Evolutionary conservation across 2,797 vertebrate species (phyloP).

Genomic region (Zenarchopterus dispar): DNA sequence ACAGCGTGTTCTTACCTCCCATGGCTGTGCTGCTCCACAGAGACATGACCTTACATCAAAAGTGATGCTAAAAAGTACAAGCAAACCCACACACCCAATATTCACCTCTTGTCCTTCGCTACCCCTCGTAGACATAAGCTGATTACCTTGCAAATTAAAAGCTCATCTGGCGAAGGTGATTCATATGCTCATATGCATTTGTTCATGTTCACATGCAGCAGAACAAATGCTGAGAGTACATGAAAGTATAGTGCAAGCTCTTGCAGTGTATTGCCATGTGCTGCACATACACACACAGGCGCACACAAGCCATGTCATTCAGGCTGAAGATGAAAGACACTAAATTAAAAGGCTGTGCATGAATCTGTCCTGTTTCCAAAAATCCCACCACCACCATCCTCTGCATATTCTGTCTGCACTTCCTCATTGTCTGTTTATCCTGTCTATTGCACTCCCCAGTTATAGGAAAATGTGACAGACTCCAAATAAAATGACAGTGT

Average conservation of each 20-base stretch:
- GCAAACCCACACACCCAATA: conserved; percentile 24
- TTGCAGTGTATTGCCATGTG: conserved; percentile 23
- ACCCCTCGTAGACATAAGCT: conserved; percentile 58
- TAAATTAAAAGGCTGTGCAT: conserved; percentile 51
- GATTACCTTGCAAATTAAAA: conserved; percentile 68
- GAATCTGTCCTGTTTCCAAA: conserved; percentile 32
- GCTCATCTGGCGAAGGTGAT: conserved; percentile 41
- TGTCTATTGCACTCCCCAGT: conserved; percentile 20
- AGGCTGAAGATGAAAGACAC: conserved; percentile 55
- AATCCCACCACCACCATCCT: conserved; percentile 4
- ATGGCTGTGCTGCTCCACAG: conserved; percentile 51
- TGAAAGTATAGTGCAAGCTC: conserved; percentile 7
- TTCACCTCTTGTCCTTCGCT: conserved; percentile 50
- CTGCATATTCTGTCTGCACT: conserved; percentile 11
- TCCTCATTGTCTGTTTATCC: conserved; percentile 24
- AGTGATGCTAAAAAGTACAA: conserved; percentile 49
- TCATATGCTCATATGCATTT: conserved; percentile 30
- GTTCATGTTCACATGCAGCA: conserved; percentile 11
- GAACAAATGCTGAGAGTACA: conserved; percentile 11
- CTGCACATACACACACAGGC: conserved; percentile 9
- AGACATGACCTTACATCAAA: conserved; percentile 71
- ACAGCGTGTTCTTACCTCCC: conserved; percentile 60
- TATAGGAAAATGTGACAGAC: conserved; percentile 9
- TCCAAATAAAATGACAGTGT: conserved; percentile 45
- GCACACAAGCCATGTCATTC: conserved; percentile 20